These are phyloP conservation scores for Scalopus aquaticus DNA, from an alignment of 2,113 vertebrate genomes.

Conservation along the genomic window DNA sequence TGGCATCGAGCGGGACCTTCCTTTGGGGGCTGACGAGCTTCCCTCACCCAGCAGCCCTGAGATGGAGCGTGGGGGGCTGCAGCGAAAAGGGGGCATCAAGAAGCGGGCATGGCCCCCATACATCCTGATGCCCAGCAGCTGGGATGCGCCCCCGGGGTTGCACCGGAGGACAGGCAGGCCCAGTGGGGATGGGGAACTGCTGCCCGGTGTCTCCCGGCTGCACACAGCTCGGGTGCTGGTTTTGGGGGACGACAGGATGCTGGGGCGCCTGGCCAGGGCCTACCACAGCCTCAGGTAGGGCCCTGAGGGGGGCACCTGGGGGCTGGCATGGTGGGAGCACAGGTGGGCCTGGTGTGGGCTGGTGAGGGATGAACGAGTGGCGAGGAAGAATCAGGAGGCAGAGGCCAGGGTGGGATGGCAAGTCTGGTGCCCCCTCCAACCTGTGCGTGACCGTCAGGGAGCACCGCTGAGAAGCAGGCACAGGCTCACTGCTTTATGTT, in stretches of 20 bases:
- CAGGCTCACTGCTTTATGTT: background rate
- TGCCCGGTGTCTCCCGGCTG: slow-evolving; percentile 84
- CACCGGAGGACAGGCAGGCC: slow-evolving; percentile 84
- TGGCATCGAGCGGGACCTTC: slow-evolving; percentile 94
- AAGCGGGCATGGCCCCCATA: slow-evolving; percentile 86
- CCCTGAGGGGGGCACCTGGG: rapidly evolving
- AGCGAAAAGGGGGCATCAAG: slow-evolving; percentile 90
- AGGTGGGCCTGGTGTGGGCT: background rate
- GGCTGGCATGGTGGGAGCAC: rapidly evolving
- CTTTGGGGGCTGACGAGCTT: slow-evolving; percentile 59
- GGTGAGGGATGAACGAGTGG: background rate
- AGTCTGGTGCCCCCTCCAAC: rapidly evolving
- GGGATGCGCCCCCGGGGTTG: slow-evolving; percentile 76
- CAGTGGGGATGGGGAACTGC: slow-evolving; percentile 46
- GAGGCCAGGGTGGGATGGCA: background rate
- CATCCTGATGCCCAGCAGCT: slow-evolving; percentile 85
- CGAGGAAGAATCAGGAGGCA: background rate
- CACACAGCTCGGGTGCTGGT: slow-evolving; percentile 91
- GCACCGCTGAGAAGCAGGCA: background rate
- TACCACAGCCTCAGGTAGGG: slow-evolving; percentile 91
- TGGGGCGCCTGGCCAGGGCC: slow-evolving; percentile 92
- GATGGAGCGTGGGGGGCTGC: slow-evolving; percentile 83
- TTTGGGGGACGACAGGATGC: slow-evolving; percentile 91
- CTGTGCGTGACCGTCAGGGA: rapidly evolving
- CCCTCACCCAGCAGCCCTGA: slow-evolving; percentile 19